These are phyloP conservation scores for Crepidodera aurea DNA, from an alignment of 2,888 invertebrate genomes.

Conservation along the genomic window DNA sequence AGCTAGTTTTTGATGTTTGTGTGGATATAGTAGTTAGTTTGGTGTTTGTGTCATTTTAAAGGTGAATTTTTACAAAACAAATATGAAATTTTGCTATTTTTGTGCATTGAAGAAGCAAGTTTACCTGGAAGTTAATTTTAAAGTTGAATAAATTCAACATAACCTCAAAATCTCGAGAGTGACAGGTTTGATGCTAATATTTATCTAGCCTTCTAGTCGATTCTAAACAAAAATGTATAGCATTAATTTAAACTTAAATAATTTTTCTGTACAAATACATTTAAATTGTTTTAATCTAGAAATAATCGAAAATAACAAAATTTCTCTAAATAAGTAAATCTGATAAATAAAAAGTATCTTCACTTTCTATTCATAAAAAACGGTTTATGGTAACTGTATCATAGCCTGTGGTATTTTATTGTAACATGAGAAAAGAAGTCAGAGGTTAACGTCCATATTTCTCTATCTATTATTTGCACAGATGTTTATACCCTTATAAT, in stretches of 20 bases:
- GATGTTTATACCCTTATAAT: background rate
- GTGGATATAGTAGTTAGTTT: conserved; percentile 1
- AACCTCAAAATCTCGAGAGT: background rate
- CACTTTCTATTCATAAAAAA: conserved; percentile 15
- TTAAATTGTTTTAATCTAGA: too few species aligned
- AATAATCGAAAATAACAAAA: too few species aligned
- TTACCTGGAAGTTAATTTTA: background rate
- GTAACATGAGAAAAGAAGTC: conserved; percentile 18
- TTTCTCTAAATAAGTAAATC: too few species aligned
- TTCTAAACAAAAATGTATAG: too few species aligned
- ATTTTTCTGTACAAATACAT: too few species aligned
- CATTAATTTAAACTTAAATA: too few species aligned
- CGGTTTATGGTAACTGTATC: conserved; percentile 24
- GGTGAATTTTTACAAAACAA: background rate
- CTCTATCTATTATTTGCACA: conserved; percentile 5
- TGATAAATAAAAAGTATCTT: too few species aligned
- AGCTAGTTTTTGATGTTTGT: conserved; percentile 13
- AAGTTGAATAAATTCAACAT: background rate
- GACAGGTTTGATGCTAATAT: background rate
- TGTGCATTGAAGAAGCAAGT: background rate
- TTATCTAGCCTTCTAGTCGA: too few species aligned
- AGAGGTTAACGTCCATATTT: conserved; percentile 33
- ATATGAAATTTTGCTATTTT: background rate
- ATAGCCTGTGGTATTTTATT: conserved; percentile 18
- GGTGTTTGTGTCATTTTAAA: conserved; percentile 10